These are phyloP conservation scores for Orius insidiosus DNA, from an alignment of 1,140 invertebrate species.

Conservation along the genomic window DNA sequence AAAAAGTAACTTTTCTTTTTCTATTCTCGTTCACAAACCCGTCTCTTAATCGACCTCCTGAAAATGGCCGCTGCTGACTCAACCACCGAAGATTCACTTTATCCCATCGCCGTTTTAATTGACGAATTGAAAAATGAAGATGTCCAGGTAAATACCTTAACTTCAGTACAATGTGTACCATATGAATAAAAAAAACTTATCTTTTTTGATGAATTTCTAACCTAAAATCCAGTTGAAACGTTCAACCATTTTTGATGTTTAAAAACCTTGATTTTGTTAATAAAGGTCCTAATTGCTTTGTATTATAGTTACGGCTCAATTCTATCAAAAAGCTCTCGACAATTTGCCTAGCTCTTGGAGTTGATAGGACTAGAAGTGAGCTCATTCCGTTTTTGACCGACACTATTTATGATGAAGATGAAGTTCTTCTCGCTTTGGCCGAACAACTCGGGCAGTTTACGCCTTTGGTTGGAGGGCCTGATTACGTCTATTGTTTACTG, in stretches of 20 bases:
- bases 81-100: slow-evolving; percentile 83
- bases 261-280: no score
- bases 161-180: no score
- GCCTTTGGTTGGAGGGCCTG: slow-evolving; percentile 84
- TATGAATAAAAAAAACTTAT: no score
- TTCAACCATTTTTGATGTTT: no score
- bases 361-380: slow-evolving; percentile 90
- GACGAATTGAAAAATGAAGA: slow-evolving; percentile 99
- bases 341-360: slow-evolving; percentile 91
- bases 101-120: slow-evolving; percentile 98
- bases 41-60: neutral
- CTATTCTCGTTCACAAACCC: no score
- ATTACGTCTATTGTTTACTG: slow-evolving; percentile 87
- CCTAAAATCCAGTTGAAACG: no score
- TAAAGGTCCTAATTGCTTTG: slow-evolving; percentile 20
- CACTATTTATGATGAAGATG: slow-evolving; percentile 99
- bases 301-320: slow-evolving; percentile 78
- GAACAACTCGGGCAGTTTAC: slow-evolving; percentile 94
- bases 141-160: slow-evolving; percentile 78
- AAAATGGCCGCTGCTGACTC: slow-evolving; percentile 81
- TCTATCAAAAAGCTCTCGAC: slow-evolving; percentile 98
- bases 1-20: no score
- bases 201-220: no score
- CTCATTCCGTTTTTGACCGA: slow-evolving; percentile 97
- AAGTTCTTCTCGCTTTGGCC: slow-evolving; percentile 92